Base-by-base conservation (phyloP, 1,140 invertebrate genomes). In the Andricus grossulariae region DNA sequence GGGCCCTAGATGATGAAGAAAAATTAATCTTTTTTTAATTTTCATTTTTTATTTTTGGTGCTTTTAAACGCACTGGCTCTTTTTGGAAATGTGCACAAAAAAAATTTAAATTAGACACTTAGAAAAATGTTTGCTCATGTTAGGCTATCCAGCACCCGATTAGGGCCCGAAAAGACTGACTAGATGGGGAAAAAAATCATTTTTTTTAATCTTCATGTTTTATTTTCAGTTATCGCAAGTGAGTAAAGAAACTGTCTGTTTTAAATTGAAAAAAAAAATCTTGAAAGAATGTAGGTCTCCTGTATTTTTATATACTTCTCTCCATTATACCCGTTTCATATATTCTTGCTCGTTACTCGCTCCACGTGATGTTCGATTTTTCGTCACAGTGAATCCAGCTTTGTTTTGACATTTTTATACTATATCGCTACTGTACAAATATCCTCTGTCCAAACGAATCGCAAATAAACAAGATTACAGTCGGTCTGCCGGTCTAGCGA, bases 381-480 rank as follows among this genome's bases (percentile, higher is more conserved):
- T 16, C 25, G 13, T 16, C 25, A 25, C 25, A 66, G 15, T 39
- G 60, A 66, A 66, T 66, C 25, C 21, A 25, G 12, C 60, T 39
- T 16, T 66, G 60, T 66, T 66, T 66, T 39, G 60, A 39, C 32
- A 66, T 32, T 66, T 66, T 39, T 66, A 39, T 66, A 66, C 25
- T n/a, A 66, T 66, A 39, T 66, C 39, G 13, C 32, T 66, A 66
- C 45, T 66, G 60, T 66, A 66, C 60, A 21, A 66, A 21, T 66
- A 66, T 66, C 60, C 15, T 15, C 60, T n/a, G 39, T 39, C 60
- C 60, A 66, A 66, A 66, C 60, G 25, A 66, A 66, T 66, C 5
- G 60, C 60, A 66, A 66, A 66, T 66, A 39, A 66, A 45, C 60
- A 66, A 21, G 32, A 66, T 66, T 66, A 66, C 60, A 32, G 60